A percentile compares a stretch with the other conserved stretches of the same genome.
These are phyloP conservation scores for Rhipidura dahli DNA, from an alignment of 2,113 vertebrate genomes.

Conservation along the genomic window DNA sequence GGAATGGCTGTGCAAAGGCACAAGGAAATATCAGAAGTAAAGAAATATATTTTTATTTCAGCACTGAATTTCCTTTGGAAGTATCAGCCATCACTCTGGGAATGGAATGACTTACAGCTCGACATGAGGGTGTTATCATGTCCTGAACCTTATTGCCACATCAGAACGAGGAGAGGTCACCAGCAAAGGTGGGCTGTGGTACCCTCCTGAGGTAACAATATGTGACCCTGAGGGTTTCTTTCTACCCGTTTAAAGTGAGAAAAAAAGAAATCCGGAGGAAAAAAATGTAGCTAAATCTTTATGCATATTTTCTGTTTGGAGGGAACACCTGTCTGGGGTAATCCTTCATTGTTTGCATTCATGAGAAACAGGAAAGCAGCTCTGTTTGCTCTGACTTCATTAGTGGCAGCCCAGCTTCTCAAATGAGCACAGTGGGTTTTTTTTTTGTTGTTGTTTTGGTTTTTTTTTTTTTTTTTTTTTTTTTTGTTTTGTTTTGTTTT, in stretches of 20 bases:
- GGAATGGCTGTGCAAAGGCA: background rate
- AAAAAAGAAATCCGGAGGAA: background rate
- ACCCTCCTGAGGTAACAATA: background rate
- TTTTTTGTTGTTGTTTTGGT: too few species aligned
- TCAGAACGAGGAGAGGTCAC: background rate
- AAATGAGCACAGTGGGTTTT: background rate
- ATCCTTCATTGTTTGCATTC: background rate
- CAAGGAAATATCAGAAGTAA: background rate
- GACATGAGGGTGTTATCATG: background rate
- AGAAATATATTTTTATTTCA: background rate
- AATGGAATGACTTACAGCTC: background rate
- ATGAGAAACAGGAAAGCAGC: background rate
- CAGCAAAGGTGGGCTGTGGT: background rate
- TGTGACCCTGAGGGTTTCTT: background rate
- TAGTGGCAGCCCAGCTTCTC: constrained; percentile 2
- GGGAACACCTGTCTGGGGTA: background rate
- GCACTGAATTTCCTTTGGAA: background rate
- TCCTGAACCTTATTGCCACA: background rate
- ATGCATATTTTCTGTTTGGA: background rate
- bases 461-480: too few species aligned
- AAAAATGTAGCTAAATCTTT: background rate
- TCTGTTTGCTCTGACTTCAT: constrained; percentile 9
- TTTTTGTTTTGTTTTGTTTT: too few species aligned
- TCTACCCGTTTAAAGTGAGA: background rate
- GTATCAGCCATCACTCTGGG: background rate